phyloP scores from a whole-genome alignment of 2,113 vertebrate species.

The Xyrauchen texanus region DNA sequence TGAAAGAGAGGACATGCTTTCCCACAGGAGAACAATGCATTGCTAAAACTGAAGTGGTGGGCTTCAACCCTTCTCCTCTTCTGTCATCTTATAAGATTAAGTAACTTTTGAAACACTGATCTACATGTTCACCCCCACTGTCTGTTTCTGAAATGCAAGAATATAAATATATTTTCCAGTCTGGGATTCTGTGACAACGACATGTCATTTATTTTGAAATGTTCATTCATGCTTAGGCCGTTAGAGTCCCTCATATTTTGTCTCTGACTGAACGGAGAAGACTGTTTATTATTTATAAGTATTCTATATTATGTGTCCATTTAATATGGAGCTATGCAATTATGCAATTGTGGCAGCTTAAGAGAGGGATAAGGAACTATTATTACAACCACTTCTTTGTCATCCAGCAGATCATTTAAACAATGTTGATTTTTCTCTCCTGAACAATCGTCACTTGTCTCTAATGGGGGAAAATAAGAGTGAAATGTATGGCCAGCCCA shows the following conservation, averaged over 20 bases:
- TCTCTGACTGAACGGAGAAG: not conserved
- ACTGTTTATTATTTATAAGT: not conserved
- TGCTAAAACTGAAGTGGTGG: slow-evolving; percentile 27
- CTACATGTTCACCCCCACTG: not conserved
- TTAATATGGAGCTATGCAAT: not conserved
- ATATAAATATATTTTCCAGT: slow-evolving; percentile 17
- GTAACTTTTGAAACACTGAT: slow-evolving; percentile 7
- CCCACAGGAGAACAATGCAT: slow-evolving; percentile 62
- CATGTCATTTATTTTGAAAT: slow-evolving; percentile 1
- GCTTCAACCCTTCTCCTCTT: slow-evolving; percentile 3
- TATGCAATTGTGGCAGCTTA: not conserved
- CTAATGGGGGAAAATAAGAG: not conserved
- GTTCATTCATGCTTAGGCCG: not conserved
- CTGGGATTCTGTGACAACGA: slow-evolving; percentile 3
- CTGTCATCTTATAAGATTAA: slow-evolving; percentile 14
- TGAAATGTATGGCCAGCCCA: slow-evolving; percentile 42
- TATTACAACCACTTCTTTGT: too few species aligned
- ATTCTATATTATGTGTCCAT: slow-evolving; percentile 44
- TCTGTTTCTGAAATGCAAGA: slow-evolving; percentile 7
- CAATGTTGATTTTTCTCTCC: too few species aligned
- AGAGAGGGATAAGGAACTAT: too few species aligned
- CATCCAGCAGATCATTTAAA: too few species aligned
- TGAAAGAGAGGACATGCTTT: slow-evolving; percentile 77
- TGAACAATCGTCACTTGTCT: too few species aligned
- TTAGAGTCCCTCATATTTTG: not conserved